Conservation (phyloP, 2,797 vertebrate species). For the Pseudomugil tenellus region DNA sequence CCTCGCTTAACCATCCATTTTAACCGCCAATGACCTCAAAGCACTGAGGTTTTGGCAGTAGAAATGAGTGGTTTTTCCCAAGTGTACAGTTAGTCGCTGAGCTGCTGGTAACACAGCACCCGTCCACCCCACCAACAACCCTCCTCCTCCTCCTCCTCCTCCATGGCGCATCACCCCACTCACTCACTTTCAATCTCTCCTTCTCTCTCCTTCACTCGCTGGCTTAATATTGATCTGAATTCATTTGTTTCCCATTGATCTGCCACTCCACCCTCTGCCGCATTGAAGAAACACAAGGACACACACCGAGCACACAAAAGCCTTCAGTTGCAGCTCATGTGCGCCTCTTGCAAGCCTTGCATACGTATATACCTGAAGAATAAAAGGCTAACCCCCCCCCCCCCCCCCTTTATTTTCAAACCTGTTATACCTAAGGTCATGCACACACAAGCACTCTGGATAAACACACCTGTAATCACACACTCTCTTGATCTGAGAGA, state of each 20-base stretch:
- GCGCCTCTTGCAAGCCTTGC: conserved; percentile 10
- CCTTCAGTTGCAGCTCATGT: conserved; percentile 47
- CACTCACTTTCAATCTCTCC: conserved; percentile 66
- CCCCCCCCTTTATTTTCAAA: conserved; percentile 23
- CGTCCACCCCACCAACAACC: conserved; percentile 40
- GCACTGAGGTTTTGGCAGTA: conserved; percentile 58
- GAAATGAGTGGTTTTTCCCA: conserved; percentile 68
- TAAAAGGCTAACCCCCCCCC: conserved; percentile 13
- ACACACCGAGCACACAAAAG: conserved; percentile 58
- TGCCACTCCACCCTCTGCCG: conserved; percentile 81
- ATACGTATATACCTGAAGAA: conserved; percentile 9
- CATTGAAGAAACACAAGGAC: conserved; percentile 83
- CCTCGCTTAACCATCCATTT: conserved; percentile 59
- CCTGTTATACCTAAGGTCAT: conserved; percentile 37
- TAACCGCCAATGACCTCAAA: conserved; percentile 66
- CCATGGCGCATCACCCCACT: conserved; percentile 62
- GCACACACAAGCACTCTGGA: conserved; percentile 10
- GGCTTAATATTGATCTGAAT: conserved; percentile 84
- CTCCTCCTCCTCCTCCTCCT: conserved; percentile 28
- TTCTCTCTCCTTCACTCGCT: conserved; percentile 72
- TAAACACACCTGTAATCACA: conserved; percentile 30
- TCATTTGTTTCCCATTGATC: conserved; percentile 86
- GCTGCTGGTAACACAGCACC: conserved; percentile 67
- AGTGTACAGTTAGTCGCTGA: conserved; percentile 68
- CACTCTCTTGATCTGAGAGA: conserved; percentile 44